Evolutionary conservation across 2,113 vertebrate species (phyloP), one percentile per base, ranked within the genome.

Genomic region (Macquaria australasica): DNA sequence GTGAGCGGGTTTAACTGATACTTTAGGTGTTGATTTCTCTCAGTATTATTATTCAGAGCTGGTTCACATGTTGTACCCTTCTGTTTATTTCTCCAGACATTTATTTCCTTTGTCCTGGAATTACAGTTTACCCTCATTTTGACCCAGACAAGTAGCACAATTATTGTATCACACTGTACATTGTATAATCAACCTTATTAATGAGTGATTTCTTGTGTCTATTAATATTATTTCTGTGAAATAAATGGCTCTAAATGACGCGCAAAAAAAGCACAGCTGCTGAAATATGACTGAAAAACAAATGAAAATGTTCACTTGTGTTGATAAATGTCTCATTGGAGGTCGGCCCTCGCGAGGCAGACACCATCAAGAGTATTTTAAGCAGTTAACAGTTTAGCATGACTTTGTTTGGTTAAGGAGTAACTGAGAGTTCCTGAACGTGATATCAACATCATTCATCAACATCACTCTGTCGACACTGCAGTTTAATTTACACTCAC

Each of bases 401-500:
- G 77, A 79, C 80, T 78, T 69, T 82, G 84, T 82, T 91, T 90
- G 77, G 69, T 73, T 77, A 62, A 34, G 74, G 20, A 63, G 8
- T 51, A 82, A 84, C 79, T n/a, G 62, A 85, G 88, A 89, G 88
- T 93, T 92, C 90, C 89, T 90, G 84, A 85, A 84, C 14, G 28
- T 31, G 77, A 87, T 81, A 85, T 88, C 79, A 88, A 85, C 87
- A 89, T 88, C 90, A 34, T 92, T 86, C 51, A 88, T 93, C 92
- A 91, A 50, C 6, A 85, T 85, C 87, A 68, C 41, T 93, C 87
- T 63, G 78, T 92, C 89, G 34, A 15, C 88, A 5, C 86, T 25
- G 79, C 83, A 62, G 80, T 62, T 82, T 58, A 20, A 87, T 88
- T 83, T 89, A 90, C 82, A n/a, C 88, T 79, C 31, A 9, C 73